These are phyloP conservation scores for Dryococelus australis DNA, from an alignment of 2,888 invertebrate genomes.

Conservation along the genomic window DNA sequence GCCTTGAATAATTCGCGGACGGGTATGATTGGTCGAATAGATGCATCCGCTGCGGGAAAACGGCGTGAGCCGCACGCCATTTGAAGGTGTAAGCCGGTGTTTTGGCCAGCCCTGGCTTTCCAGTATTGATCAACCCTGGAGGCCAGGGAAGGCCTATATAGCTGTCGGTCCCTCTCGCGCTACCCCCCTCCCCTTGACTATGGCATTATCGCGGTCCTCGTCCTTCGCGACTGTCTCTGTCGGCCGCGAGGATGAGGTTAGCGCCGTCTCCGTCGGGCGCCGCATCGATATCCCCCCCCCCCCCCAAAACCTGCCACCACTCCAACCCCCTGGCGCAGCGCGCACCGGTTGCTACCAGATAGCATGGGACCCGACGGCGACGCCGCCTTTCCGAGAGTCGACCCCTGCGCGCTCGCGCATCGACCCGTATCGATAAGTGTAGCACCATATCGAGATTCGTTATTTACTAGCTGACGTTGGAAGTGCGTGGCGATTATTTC, in stretches of 20 bases:
- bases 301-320: neutral
- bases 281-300: neutral
- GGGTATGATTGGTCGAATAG: no score
- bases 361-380: neutral
- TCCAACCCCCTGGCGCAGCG: neutral
- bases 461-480: no score
- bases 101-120: conserved; percentile 9
- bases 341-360: conserved; percentile 2
- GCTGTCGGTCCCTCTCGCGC: neutral
- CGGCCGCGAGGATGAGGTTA: neutral
- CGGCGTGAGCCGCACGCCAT: no score
- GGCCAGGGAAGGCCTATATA: conserved; percentile 16
- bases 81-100: neutral
- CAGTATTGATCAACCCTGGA: conserved; percentile 16
- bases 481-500: no score
- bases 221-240: neutral
- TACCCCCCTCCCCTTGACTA: neutral
- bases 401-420: no score
- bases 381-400: no score
- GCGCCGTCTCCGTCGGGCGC: neutral
- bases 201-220: neutral
- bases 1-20: no score
- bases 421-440: no score
- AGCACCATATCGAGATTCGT: no score
- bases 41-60: no score